Evolutionary conservation across 1,140 invertebrate species (phyloP).

Genomic region (Cherax destructor): DNA sequence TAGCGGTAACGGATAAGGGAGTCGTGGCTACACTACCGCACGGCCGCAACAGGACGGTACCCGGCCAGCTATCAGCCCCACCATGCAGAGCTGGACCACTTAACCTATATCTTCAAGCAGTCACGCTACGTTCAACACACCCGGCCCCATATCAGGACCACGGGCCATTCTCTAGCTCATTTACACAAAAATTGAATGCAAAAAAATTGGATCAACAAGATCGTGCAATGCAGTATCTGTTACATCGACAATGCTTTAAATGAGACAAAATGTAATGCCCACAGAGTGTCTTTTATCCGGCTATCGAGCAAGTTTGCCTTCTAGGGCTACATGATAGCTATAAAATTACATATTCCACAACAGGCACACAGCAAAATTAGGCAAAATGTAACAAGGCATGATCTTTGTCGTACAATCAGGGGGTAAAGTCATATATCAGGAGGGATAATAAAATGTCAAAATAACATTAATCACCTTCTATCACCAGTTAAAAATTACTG

Average conservation of each 20-base stretch:
- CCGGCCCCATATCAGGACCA: constrained; percentile 14
- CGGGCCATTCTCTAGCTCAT: constrained; percentile 17
- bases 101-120: constrained; percentile 26
- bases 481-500: constrained; percentile 43
- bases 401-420: constrained; percentile 10
- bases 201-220: constrained; percentile 27
- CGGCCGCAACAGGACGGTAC: constrained; percentile 18
- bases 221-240: constrained; percentile 36
- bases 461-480: constrained; percentile 29
- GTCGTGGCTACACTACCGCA: constrained; percentile 35
- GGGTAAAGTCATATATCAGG: neutral
- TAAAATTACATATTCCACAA: constrained; percentile 35
- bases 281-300: constrained; percentile 10
- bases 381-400: constrained; percentile 33
- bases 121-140: constrained; percentile 28
- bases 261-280: constrained; percentile 32
- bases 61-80: neutral
- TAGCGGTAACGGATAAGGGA: constrained; percentile 9
- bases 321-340: constrained; percentile 15
- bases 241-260: constrained; percentile 17
- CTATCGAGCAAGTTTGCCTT: neutral
- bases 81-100: constrained; percentile 46
- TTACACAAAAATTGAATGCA: constrained; percentile 16
- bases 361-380: constrained; percentile 52
- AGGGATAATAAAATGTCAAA: neutral